Base-by-base conservation (phyloP, 1,140 invertebrate genomes). In the Drosophila sturtevanti region DNA sequence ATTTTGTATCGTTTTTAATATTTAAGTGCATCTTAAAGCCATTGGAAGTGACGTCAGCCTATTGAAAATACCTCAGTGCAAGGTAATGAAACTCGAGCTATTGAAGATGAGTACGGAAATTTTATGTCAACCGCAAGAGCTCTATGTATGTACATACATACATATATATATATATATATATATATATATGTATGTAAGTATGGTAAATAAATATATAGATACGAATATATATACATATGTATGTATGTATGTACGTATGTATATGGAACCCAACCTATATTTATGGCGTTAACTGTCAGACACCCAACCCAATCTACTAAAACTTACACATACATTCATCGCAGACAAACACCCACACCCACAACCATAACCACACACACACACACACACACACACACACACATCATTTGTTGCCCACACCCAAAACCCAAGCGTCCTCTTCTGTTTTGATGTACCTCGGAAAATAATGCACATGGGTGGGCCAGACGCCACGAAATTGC, bases 391-490 rank as follows among this genome's bases (percentile, higher is more conserved):
- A 21, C 52, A 24, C 56, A 31, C 35, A 59, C 12, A 31, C 16
- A 1, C n/a, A 31, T 12, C 56, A 12, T 41, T 41, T 41, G 38
- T 41, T 31, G n/a, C 24, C 14, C 22, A 24, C 27, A 31, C 52
- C 24, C 41, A 21, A 21, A 48, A 16, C 41, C 41, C 7, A 48
- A 48, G 16, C 16, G 41, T 11, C 16, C 41, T 18, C 16, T 16
- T 4, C 24, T n/a, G 21, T n/a, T 24, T 10, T 24, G 22, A 16
- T 64, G 37, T 81, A 91, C 90, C 90, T 90, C 35, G 90, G 90
- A 51, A 91, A 89, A 52, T 81, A 70, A 14, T 90, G 82, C 59
- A 85, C 67, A 63, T 81, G 78, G 55, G 72, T 80, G 71, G 90
- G 82, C 55, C 80, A 69, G 55, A 82, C 79, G 18, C 68, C 54